phyloP scores from a whole-genome alignment of 2,888 invertebrate genomes.

The Philereme transversata region DNA sequence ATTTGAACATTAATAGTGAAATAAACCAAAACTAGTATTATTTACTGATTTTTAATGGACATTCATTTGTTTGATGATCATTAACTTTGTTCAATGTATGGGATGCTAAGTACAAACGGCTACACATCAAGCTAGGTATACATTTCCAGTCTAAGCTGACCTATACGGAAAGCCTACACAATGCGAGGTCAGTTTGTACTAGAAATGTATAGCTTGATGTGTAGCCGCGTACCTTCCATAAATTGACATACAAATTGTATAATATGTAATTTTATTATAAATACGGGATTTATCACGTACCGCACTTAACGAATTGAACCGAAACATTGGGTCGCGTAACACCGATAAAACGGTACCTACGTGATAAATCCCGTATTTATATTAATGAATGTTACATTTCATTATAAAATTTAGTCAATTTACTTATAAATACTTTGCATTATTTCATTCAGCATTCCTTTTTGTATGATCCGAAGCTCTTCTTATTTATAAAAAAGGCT shows the following conservation, averaged over 20 bases:
- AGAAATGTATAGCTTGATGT: too few relatives aligned
- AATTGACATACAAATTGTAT: constrained; percentile 52
- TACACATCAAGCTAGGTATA: too few relatives aligned
- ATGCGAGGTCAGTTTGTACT: too few relatives aligned
- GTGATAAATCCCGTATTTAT: not conserved
- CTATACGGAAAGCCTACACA: too few relatives aligned
- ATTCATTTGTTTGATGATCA: constrained; percentile 33
- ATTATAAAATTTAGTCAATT: not conserved
- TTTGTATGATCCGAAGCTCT: constrained; percentile 11
- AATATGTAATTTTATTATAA: not conserved
- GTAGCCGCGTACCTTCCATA: constrained; percentile 50
- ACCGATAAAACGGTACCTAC: too few relatives aligned
- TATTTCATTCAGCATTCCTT: constrained; percentile 9
- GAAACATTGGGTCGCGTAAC: too few relatives aligned
- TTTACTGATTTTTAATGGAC: constrained; percentile 30
- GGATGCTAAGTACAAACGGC: constrained; percentile 42
- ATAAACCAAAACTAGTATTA: constrained; percentile 59
- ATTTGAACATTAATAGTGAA: constrained; percentile 31
- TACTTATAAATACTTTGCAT: constrained; percentile 4
- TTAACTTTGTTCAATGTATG: constrained; percentile 56
- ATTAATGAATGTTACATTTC: not conserved
- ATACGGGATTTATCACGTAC: too few relatives aligned
- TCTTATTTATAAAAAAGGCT: constrained; percentile 12
- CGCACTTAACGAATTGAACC: too few relatives aligned
- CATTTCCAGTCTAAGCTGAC: too few relatives aligned